Evolutionary conservation across 2,113 vertebrate genomes (phyloP), one percentile per base, ranked within the genome.

Genomic region (Brienomyrus brachyistius): DNA sequence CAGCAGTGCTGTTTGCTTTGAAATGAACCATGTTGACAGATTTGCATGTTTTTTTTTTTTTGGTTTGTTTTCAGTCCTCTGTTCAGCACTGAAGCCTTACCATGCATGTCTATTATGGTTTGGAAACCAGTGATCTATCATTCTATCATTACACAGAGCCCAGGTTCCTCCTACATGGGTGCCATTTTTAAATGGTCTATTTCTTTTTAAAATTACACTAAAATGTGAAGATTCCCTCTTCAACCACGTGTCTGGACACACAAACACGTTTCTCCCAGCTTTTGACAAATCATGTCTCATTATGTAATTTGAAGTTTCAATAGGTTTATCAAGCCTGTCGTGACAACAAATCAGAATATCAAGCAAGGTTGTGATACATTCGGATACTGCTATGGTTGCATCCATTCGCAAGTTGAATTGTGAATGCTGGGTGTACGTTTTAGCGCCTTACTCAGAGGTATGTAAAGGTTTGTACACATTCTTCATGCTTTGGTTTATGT

Each of bases 171-270:
- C 27, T 2, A 40, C 87, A 91, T 87, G 92, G n/a, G 27, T 52
- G 91, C 93, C n/a, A 90, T 83, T 95, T 87, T 94, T 95, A 94
- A 95, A 93, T 95, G 95, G 94, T 95, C 95, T 93, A 94, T 95
- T 95, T 95, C 92, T 88, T 93, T 92, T 94, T 95, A 95, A 94
- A 95, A 94, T 95, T 91, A 94, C 93, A 92, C 92, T 95, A 89
- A 95, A 95, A 95, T 95, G 95, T 95, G 92, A 93, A 95, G 91
- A 95, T 94, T 94, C 91, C 89, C 80, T 94, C 93, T 92, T 87
- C 70, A 92, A 91, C 93, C 94, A 94, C 89, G 91, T 95, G 94
- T 93, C 89, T 85, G 90, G 88, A 83, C 88, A 82, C 89, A 95
- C 94, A 85, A 95, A 95, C 94, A 92, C 92, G 94, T 94, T 87